Base-by-base conservation (phyloP, 2,888 invertebrate species). In the Macrosoma leucophasiata region DNA sequence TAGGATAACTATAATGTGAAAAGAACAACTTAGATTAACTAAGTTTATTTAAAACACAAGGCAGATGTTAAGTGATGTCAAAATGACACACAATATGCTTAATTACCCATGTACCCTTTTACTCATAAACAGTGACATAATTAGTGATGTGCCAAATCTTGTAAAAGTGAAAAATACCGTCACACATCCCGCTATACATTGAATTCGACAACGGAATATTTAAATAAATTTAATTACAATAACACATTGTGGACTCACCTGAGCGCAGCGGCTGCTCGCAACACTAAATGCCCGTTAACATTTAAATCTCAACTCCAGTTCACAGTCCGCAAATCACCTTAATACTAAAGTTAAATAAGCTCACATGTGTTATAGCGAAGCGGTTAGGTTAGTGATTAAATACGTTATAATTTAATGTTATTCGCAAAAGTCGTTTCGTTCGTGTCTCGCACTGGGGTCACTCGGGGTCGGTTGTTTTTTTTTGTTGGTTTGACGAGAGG, bases 371-470 rank as follows among this genome's bases (percentile, higher is more conserved):
- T 62, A 68, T 59, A 52, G 65, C 56, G 41, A 63, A 66, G 67
- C 67, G 64, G 63, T 44, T 36, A 55, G 62, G 62, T 73, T 73
- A 68, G 64, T 58, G 51, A 37, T 44, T 42, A 37, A 31, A 35
- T 20, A 29, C 33, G 29, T 30, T 30, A 25, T 33, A 31, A 20
- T 50, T 52, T 49, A 46, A 20, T 46, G 52, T 56, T 56, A 50
- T 63, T 64, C 62, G 73, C 66, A 62, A 39, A 56, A 58, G 62
- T 75, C 75, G 74, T 74, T 71, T 78, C 78, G 78, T 78, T 75
- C 67, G 76, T 63, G 62, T 58, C 55, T 59, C 58, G 60, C 66
- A 70, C 66, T 58, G 67, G 68, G 76, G 76, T 77, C 75, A 74
- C 75, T 65, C 62, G 68, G 71, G 76, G 75, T 75, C 73, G 66